These are phyloP conservation scores for Megaceryle torquata DNA, from an alignment of 2,113 vertebrate species.

Conservation along the genomic window DNA sequence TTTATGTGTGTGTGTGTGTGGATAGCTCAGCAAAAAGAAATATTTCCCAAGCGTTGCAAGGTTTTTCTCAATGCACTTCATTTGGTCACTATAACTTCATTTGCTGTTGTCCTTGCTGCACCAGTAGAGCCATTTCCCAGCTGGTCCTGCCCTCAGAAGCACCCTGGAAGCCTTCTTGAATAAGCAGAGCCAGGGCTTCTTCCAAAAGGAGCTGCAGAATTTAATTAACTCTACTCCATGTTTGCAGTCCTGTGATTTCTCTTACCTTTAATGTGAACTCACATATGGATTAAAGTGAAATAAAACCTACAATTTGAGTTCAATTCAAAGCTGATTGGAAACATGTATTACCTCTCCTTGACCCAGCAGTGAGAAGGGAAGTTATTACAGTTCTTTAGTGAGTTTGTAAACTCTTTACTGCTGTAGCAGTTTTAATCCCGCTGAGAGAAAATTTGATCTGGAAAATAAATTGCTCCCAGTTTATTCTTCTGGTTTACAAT, in stretches of 20 bases:
- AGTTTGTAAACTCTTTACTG: conserved; percentile 79
- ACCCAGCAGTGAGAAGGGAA: conserved; percentile 72
- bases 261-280: conserved; percentile 75
- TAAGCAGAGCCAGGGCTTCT: background rate
- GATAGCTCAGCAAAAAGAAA: background rate
- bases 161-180: background rate
- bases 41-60: background rate
- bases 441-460: conserved; percentile 61
- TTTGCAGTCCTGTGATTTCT: conserved; percentile 61
- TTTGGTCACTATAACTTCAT: background rate
- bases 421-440: conserved; percentile 75
- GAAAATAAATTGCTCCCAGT: conserved; percentile 65
- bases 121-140: background rate
- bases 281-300: conserved; percentile 75
- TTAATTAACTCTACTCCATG: conserved; percentile 57
- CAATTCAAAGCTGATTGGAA: conserved; percentile 80
- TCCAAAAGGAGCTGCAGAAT: conserved; percentile 37
- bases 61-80: background rate
- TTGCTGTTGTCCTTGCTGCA: background rate
- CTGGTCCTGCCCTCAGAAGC: background rate
- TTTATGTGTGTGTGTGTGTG: background rate
- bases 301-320: conserved; percentile 73
- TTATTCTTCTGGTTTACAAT: conserved; percentile 66
- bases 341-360: conserved; percentile 75
- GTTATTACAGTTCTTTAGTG: conserved; percentile 77